These are phyloP conservation scores for Tragelaphus buxtoni DNA, from an alignment of 2,113 vertebrate species.

Conservation along the genomic window DNA sequence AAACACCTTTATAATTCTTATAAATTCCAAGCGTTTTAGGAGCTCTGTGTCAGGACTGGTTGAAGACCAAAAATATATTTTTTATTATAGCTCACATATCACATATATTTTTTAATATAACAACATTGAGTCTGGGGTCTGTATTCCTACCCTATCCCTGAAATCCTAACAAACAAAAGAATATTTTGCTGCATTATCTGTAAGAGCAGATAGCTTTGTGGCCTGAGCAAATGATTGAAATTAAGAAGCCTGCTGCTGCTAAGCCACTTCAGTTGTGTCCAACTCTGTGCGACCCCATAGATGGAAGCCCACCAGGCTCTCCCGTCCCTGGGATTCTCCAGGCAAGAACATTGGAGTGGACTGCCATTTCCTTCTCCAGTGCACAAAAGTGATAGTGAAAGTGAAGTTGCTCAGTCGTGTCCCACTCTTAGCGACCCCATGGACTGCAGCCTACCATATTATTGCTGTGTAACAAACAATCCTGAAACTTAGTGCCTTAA, in stretches of 20 bases:
- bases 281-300: too few species aligned
- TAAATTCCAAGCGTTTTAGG: neutral
- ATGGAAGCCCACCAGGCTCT: too few species aligned
- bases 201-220: neutral
- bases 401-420: too few species aligned
- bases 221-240: neutral
- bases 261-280: too few species aligned
- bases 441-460: neutral
- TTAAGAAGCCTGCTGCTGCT: neutral
- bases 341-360: too few species aligned
- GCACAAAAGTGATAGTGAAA: too few species aligned
- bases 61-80: neutral
- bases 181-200: neutral
- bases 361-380: too few species aligned
- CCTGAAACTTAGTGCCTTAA: neutral
- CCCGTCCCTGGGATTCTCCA: too few species aligned
- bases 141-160: neutral
- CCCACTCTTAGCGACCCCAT: too few species aligned
- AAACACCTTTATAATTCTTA: neutral
- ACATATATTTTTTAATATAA: neutral
- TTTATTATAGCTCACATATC: neutral
- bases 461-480: neutral
- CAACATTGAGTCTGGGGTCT: neutral
- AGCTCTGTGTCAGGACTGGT: neutral
- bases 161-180: neutral